Conservation (phyloP, 1,140 invertebrate genomes). For the Tribolium castaneum region DNA sequence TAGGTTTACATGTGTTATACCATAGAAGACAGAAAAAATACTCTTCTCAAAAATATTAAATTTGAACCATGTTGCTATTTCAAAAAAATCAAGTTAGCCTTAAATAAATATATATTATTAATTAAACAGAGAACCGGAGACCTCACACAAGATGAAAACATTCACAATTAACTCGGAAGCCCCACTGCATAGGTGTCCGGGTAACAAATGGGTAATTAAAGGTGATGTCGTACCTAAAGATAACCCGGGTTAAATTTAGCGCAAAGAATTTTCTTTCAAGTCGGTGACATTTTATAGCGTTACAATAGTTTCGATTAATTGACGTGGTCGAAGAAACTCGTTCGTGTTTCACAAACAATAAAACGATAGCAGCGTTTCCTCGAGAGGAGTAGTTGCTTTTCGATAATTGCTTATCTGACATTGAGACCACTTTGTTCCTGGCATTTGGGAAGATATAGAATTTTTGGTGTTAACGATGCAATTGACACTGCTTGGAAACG, state of each 20-base stretch:
- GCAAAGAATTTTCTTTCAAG: neutral
- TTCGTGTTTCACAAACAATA: neutral
- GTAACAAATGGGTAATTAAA: slow-evolving; percentile 14
- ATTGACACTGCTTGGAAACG: slow-evolving; percentile 3
- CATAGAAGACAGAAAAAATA: too few species aligned
- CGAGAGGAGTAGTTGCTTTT: slow-evolving; percentile 1
- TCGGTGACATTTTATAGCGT: neutral
- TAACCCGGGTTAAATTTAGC: neutral
- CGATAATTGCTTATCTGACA: slow-evolving; percentile 20
- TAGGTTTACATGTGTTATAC: too few species aligned
- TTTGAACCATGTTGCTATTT: too few species aligned
- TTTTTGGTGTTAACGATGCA: neutral
- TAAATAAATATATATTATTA: slow-evolving; percentile 10
- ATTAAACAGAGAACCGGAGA: neutral
- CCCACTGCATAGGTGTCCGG: neutral
- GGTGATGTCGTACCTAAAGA: neutral
- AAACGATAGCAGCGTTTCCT: too few species aligned
- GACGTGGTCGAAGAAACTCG: neutral
- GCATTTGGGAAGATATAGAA: neutral
- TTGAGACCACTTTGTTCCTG: slow-evolving; percentile 5
- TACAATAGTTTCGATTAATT: slow-evolving; percentile 18
- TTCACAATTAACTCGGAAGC: slow-evolving; percentile 1
- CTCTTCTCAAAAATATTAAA: too few species aligned
- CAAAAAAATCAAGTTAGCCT: too few species aligned
- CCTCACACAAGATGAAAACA: slow-evolving; percentile 18